Evolutionary conservation across 2,113 vertebrate species (phyloP), one percentile per base, ranked within the genome.

Genomic region (Trematomus loennbergii): DNA sequence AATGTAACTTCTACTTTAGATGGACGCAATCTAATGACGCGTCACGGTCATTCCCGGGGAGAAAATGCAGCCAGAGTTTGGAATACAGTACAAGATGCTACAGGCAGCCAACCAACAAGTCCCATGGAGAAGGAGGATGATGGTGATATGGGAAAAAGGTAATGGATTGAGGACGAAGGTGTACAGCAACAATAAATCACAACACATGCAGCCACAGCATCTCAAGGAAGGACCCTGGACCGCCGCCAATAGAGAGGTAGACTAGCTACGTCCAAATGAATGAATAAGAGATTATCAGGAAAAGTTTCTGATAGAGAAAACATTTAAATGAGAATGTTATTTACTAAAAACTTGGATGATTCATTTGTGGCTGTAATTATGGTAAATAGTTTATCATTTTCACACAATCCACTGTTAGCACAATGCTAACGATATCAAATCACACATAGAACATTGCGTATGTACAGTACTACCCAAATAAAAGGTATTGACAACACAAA

Each of bases 81-180:
- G 55, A 75, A 75, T 61, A 33, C n/a, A 25, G 25, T 61, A 40
- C 70, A 79, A 71, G 55, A 11, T 62, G 43, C 62, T 22, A 59
- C 29, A 16, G 45, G 52, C 45, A 58, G 29, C 52, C 8, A 59
- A n/a, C 4, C 2, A 16, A 16, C n/a, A 13, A 25, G 10, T 17
- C 12, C 9, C 12, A 25, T 33, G 36, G 20, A 45, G 54, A n/a
- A 62, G 33, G 6, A 22, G 49, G 55, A 36, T 45, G 43, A 58
- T 43, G 22, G 68, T 13, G 33, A 62, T 45, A 52, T 58, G 11
- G 54, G 50, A 22, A 71, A 25, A 66, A 71, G 6, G 36, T 12
- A 20, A 62, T 12, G 40, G 4, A 45, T 46, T 22, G 48, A 36
- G 54, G 16, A 72, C 7, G 25, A 60, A 13, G 12, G 55, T 54